phyloP scores from a whole-genome alignment of 2,113 vertebrate genomes.

The Dicaeum eximium region DNA sequence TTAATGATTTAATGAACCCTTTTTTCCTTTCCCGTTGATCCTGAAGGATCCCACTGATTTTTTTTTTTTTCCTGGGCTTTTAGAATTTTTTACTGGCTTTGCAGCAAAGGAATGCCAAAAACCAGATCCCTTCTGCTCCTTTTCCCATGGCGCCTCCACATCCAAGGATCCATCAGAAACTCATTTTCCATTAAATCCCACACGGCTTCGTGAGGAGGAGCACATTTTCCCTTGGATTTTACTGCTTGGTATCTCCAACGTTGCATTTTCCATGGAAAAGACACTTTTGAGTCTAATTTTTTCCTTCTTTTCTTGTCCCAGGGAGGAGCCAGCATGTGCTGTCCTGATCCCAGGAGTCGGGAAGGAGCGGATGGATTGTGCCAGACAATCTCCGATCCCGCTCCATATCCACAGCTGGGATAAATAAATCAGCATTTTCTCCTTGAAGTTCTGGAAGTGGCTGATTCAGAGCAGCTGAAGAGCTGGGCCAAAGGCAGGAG shows the following conservation, averaged over 20 bases:
- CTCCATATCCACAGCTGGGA: not conserved
- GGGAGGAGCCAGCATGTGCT: not conserved
- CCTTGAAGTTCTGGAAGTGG: not conserved
- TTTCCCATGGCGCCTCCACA: accelerated
- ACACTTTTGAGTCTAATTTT: not conserved
- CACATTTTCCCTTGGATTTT: not conserved
- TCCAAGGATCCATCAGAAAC: not conserved
- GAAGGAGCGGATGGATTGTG: not conserved
- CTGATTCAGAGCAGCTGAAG: constrained; percentile 7
- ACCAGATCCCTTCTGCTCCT: not conserved
- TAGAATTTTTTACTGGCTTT: not conserved
- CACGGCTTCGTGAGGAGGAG: accelerated
- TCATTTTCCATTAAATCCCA: not conserved
- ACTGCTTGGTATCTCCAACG: too few relatives aligned
- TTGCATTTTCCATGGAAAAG: not conserved
- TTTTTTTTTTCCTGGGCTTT: not conserved
- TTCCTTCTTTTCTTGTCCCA: accelerated
- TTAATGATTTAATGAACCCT: not conserved
- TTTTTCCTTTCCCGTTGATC: not conserved
- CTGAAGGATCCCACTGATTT: not conserved
- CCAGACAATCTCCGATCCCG: not conserved
- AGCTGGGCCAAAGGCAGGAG: not conserved
- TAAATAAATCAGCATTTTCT: not conserved
- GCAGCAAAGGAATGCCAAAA: accelerated
- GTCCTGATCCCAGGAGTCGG: not conserved